Evolutionary conservation across 2,113 vertebrate species (phyloP).

Genomic region (Petrocephalus microphthalmus): DNA sequence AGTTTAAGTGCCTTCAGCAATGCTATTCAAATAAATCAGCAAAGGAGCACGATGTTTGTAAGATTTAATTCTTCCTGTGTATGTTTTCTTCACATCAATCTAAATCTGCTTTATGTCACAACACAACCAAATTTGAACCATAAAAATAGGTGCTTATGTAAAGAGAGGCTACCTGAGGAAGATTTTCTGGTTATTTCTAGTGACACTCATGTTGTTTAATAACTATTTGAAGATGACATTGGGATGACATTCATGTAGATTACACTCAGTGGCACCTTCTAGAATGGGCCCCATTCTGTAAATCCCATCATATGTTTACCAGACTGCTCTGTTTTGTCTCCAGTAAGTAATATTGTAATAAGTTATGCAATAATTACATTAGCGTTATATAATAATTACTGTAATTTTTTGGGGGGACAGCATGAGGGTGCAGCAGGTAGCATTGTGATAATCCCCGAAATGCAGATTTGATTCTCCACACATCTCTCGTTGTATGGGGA

Average conservation of each 20-base stretch:
- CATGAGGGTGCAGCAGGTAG: not conserved
- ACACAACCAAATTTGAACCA: not conserved
- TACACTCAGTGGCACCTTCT: not conserved
- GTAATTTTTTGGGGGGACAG: not conserved
- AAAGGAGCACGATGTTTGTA: constrained; percentile 40
- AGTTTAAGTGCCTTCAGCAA: constrained; percentile 66
- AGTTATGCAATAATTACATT: not conserved
- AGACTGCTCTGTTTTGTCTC: not conserved
- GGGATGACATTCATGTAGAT: not conserved
- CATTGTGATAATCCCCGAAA: not conserved
- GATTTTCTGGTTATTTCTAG: not conserved
- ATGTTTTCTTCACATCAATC: not conserved
- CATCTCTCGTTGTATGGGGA: not conserved
- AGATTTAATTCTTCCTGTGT: constrained; percentile 36
- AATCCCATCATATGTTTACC: not conserved
- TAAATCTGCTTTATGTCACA: not conserved
- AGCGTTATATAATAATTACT: not conserved
- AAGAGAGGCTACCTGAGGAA: not conserved
- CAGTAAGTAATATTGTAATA: not conserved
- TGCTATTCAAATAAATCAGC: constrained; percentile 54
- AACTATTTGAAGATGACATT: not conserved
- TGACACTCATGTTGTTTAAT: not conserved
- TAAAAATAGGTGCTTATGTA: not conserved
- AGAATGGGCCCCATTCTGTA: not conserved
- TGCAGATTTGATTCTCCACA: not conserved